Evolutionary conservation across 2,888 invertebrate genomes (phyloP).

Genomic region (Coleophora flavipennella): DNA sequence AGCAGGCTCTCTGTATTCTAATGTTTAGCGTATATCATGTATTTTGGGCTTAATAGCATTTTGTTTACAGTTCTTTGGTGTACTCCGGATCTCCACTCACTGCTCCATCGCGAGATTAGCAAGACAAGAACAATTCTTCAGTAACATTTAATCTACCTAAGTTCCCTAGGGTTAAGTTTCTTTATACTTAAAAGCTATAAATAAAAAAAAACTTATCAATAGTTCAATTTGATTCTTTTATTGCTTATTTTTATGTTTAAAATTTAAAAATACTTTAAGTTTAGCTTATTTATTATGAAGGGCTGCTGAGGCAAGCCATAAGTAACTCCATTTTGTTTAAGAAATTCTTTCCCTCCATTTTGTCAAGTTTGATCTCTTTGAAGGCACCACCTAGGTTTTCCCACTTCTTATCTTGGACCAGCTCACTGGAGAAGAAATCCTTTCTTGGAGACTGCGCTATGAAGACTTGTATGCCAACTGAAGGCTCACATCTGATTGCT

Average conservation of each 20-base stretch:
- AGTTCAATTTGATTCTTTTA: slow-evolving; percentile 27
- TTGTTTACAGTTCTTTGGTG: slow-evolving; percentile 58
- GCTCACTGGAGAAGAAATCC: slow-evolving; percentile 88
- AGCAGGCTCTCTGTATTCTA: no score
- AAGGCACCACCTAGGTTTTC: slow-evolving; percentile 94
- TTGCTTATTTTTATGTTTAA: slow-evolving; percentile 20
- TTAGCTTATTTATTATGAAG: slow-evolving; percentile 57
- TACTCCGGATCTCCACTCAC: slow-evolving; percentile 42
- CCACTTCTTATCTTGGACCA: slow-evolving; percentile 94
- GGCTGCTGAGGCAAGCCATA: slow-evolving; percentile 90
- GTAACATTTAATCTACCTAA: slow-evolving; percentile 69
- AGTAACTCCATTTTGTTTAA: slow-evolving; percentile 96
- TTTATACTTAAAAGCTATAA: slow-evolving; percentile 35
- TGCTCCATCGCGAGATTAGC: slow-evolving; percentile 41
- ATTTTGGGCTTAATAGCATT: slow-evolving; percentile 2
- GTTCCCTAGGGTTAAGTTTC: slow-evolving; percentile 61
- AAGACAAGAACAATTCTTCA: slow-evolving; percentile 65
- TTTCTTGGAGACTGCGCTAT: slow-evolving; percentile 91
- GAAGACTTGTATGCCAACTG: slow-evolving; percentile 90
- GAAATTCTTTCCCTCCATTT: slow-evolving; percentile 97
- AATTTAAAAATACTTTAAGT: slow-evolving; percentile 8
- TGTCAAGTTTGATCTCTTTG: slow-evolving; percentile 90
- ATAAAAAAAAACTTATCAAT: slow-evolving; percentile 28
- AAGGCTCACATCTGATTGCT: slow-evolving; percentile 91
- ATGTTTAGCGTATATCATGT: no score